phyloP scores from a whole-genome alignment of 2,797 vertebrate species.

The Vespertilio murinus region DNA sequence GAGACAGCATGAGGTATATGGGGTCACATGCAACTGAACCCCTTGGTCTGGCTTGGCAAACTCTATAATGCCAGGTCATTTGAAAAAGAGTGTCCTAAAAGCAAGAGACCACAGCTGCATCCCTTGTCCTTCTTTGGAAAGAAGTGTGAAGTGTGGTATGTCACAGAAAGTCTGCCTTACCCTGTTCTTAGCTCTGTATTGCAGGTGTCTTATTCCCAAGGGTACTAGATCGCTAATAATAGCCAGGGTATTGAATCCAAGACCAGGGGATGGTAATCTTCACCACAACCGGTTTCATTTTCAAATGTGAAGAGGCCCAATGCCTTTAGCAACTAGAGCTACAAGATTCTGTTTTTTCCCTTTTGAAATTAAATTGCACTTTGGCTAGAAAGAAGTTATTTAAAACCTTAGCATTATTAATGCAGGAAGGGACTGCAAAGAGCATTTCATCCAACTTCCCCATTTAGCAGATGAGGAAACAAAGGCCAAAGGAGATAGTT shows the following conservation, averaged over 20 bases:
- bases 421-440: conserved; percentile 49
- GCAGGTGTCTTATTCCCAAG: conserved; percentile 13
- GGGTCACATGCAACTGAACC: not conserved
- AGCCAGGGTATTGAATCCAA: not conserved
- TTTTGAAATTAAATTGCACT: conserved; percentile 53
- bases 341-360: conserved; percentile 53
- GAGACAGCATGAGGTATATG: not conserved
- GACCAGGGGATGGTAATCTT: conserved; percentile 6
- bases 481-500: conserved; percentile 15
- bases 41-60: not conserved
- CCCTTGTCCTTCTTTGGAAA: not conserved
- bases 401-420: conserved; percentile 64
- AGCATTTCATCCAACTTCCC: conserved; percentile 38
- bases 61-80: not conserved
- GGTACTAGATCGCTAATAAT: conserved; percentile 23
- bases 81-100: conserved; percentile 10
- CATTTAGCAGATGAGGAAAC: conserved; percentile 61
- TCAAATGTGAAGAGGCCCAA: conserved; percentile 46
- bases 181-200: not conserved
- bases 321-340: conserved; percentile 42
- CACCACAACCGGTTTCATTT: not conserved
- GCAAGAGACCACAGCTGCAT: not conserved
- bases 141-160: not conserved
- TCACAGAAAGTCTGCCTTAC: not conserved
- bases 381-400: conserved; percentile 51